Evolutionary conservation across 2,888 invertebrate genomes (phyloP), one percentile per base, ranked within the genome.

Genomic region (Tiliacea citrago): DNA sequence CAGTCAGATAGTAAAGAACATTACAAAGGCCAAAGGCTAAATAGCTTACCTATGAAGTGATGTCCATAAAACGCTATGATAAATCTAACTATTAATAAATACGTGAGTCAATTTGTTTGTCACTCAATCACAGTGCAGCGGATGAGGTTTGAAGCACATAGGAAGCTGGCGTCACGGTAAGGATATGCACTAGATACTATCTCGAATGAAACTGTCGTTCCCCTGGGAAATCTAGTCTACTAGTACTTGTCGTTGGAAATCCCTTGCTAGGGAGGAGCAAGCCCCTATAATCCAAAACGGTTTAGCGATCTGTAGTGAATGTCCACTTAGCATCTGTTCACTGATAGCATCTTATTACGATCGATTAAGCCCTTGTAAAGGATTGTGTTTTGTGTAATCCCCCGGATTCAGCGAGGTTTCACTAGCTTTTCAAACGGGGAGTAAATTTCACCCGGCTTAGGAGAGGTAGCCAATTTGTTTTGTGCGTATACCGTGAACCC

Each of bases 41-140:
- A 81, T 71, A 73, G 63, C 71, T 68, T 60, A 55, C 68, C 69
- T 68, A 82, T 85, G 65, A 73, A 85, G 58, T 39, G 63, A 78
- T 75, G 70, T 39, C 58, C 65, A 79, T 73, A 73, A 73, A 82
- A 70, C 35, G 66, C 49, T 62, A 73, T 85, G 75, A 83, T 79
- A 78, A 83, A 78, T 72, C 71, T 49, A 72, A 66, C 61, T 77
- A 84, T 61, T 76, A 81, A 70, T 81, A 77, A 73, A 74, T 74
- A 61, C 51, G 76, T 85, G 87, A 85, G 86, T 85, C 87, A 86
- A 86, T 76, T 62, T 74, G 73, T 77, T 84, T 66, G 73, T 76
- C 79, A 86, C 67, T 76, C 60, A 68, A 82, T 76, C 75, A 78
- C 68, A 68, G 82, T 78, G 81, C 87, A 78, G 49, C 85, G 87